Percentiles rank a stretch among this genome's conserved stretches.
These are phyloP conservation scores for Misgurnus mizolepis DNA, from an alignment of 2,113 vertebrate species.

Conservation along the genomic window DNA sequence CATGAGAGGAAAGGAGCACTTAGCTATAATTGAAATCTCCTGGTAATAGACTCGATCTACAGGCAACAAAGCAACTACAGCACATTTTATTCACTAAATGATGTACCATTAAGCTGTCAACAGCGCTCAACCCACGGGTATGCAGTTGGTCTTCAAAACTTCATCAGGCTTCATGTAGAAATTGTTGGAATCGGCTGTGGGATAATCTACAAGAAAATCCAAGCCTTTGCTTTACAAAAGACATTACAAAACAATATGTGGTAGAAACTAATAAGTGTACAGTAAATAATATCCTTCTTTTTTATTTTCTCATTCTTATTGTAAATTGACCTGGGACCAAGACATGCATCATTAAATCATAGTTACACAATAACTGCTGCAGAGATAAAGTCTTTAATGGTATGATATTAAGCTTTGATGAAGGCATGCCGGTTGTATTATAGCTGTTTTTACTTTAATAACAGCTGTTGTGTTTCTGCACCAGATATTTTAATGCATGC, in stretches of 20 bases:
- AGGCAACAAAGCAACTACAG: conserved; percentile 22
- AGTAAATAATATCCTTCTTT: too few species aligned
- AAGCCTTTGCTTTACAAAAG: not conserved
- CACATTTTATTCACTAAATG: conserved; percentile 8
- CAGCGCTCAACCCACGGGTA: not conserved
- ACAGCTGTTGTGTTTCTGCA: not conserved
- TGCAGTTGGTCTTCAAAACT: conserved; percentile 12
- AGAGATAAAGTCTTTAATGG: not conserved
- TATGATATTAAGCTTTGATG: not conserved
- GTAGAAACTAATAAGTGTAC: not conserved
- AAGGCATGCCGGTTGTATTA: too few species aligned
- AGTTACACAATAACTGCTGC: not conserved
- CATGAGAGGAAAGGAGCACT: conserved; percentile 1
- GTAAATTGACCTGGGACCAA: not conserved
- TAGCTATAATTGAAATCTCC: conserved; percentile 15
- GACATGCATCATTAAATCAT: not conserved
- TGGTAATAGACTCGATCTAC: conserved; percentile 10
- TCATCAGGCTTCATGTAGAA: not conserved
- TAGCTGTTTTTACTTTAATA: not conserved
- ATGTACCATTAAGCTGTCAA: conserved; percentile 36
- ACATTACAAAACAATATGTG: not conserved
- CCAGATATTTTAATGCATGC: not conserved
- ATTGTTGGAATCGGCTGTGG: not conserved
- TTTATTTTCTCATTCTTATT: not conserved
- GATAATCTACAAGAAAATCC: not conserved